Conservation (phyloP, 2,888 invertebrate genomes). For the Meloe dianella region DNA sequence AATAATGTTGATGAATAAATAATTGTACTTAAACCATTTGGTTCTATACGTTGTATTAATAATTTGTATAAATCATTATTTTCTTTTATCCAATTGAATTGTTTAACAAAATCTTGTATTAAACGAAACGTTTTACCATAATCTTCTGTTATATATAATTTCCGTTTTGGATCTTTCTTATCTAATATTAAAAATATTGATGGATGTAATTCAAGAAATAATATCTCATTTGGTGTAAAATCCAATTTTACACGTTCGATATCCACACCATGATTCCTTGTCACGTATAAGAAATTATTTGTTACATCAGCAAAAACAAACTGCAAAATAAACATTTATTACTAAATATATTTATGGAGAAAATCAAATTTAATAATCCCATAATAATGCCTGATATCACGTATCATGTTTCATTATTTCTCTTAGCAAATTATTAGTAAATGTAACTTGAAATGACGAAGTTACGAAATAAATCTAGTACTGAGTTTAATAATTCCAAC, state of each 20-base stretch:
- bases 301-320: constrained; percentile 84
- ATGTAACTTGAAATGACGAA: too few relatives aligned
- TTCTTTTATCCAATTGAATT: constrained; percentile 75
- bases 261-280: constrained; percentile 74
- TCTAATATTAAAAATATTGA: constrained; percentile 77
- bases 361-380: background rate
- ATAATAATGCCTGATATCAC: too few relatives aligned
- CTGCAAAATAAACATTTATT: constrained; percentile 62
- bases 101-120: constrained; percentile 76
- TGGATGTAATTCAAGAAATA: constrained; percentile 75
- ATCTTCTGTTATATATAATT: constrained; percentile 78
- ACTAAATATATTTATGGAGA: background rate
- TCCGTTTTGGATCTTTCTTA: constrained; percentile 69
- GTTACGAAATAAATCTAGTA: too few relatives aligned
- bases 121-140: constrained; percentile 75
- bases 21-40: constrained; percentile 65
- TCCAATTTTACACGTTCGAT: constrained; percentile 68
- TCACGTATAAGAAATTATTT: constrained; percentile 78
- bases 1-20: constrained; percentile 55
- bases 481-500: too few relatives aligned
- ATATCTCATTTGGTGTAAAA: constrained; percentile 80
- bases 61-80: constrained; percentile 58
- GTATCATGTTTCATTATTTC: too few relatives aligned
- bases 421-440: too few relatives aligned
- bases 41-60: constrained; percentile 73